Evolutionary conservation across 2,113 vertebrate genomes (phyloP).

Genomic region (Pontoporia blainvillei): DNA sequence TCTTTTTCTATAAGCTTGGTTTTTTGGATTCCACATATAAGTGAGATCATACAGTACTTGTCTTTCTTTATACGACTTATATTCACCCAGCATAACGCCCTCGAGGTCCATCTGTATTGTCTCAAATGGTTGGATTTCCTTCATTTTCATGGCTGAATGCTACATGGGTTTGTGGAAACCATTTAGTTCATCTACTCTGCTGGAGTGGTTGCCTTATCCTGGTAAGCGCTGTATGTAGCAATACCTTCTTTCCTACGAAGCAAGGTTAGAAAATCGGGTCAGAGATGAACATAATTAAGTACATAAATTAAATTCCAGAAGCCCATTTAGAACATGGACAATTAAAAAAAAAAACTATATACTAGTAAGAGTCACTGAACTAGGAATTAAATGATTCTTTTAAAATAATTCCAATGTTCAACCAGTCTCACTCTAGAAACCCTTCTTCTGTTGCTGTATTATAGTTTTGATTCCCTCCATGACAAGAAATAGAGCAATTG

Average conservation of each 20-base stretch:
- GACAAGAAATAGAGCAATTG: background rate
- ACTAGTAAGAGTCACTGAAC: background rate
- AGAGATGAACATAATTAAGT: slow-evolving; percentile 42
- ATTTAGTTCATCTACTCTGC: background rate
- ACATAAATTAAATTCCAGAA: background rate
- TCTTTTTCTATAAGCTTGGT: background rate
- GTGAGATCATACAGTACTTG: background rate
- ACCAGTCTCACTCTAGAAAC: background rate
- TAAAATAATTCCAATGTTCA: background rate
- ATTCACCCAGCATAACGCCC: background rate
- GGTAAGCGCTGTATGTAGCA: slow-evolving; percentile 35
- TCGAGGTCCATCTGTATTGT: background rate
- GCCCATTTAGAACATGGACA: background rate
- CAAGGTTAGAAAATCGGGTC: slow-evolving; percentile 57
- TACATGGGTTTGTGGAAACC: background rate
- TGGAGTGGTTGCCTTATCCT: background rate
- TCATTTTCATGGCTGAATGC: background rate
- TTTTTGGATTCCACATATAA: background rate
- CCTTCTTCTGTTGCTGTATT: background rate
- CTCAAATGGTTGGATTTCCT: background rate
- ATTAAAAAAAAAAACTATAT: background rate
- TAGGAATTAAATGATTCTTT: background rate
- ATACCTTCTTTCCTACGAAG: slow-evolving; percentile 69
- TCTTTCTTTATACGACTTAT: background rate
- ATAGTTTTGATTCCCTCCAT: background rate